Conservation (phyloP, 2,888 invertebrate species). For the Stramonita haemastoma region DNA sequence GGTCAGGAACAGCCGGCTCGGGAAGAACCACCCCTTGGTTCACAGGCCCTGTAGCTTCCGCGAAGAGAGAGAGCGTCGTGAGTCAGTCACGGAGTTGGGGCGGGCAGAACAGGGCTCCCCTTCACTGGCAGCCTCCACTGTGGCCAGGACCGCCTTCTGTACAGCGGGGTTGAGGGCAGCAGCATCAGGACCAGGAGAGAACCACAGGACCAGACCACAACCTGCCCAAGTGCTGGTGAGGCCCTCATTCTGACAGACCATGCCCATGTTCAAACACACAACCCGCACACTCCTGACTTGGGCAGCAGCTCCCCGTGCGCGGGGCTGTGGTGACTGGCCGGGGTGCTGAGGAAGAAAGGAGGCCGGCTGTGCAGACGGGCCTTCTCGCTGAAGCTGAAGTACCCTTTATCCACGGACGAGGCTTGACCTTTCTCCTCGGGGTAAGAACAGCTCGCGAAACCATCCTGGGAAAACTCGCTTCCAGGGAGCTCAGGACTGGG, state of each 20-base stretch:
- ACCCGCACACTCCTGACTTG: constrained; percentile 59
- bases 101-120: not conserved
- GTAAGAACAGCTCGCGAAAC: not conserved
- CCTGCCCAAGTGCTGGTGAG: constrained; percentile 1
- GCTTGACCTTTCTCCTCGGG: not conserved
- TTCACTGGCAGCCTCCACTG: not conserved
- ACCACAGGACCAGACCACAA: not conserved
- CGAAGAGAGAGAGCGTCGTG: not conserved
- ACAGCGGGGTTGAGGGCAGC: not conserved
- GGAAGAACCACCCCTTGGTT: not conserved
- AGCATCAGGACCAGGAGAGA: no score
- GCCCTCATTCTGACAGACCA: constrained; percentile 52
- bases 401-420: not conserved
- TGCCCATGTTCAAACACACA: constrained; percentile 63
- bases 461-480: no score
- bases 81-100: constrained; percentile 11
- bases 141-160: not conserved
- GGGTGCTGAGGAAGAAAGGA: constrained; percentile 60
- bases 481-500: not conserved
- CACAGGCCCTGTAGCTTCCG: not conserved
- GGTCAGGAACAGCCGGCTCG: not conserved
- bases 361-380: constrained; percentile 60
- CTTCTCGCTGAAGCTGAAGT: constrained; percentile 56
- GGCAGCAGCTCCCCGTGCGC: not conserved
- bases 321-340: not conserved